These are phyloP conservation scores for Cryptosula pallasiana DNA, from an alignment of 2,888 invertebrate genomes.

Conservation along the genomic window DNA sequence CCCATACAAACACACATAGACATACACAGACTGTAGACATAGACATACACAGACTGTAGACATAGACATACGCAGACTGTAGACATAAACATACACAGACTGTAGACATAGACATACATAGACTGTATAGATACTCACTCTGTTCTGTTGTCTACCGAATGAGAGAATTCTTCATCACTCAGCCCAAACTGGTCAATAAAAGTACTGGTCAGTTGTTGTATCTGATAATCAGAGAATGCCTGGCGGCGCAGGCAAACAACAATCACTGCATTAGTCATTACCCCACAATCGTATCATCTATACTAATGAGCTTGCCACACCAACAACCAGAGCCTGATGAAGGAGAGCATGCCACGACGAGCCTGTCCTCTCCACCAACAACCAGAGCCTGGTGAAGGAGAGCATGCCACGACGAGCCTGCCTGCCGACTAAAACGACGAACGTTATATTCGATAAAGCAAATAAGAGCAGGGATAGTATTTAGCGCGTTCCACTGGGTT, in stretches of 20 bases:
- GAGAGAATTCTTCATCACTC: conserved; percentile 62
- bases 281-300: background rate
- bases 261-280: conserved; percentile 25
- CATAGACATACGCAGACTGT: background rate
- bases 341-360: too few species aligned
- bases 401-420: too few species aligned
- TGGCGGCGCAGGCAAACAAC: conserved; percentile 33
- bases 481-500: too few species aligned
- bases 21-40: conserved; percentile 31
- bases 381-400: too few species aligned
- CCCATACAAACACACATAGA: background rate
- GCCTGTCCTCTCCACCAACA: background rate
- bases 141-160: conserved; percentile 56
- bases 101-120: background rate
- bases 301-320: background rate
- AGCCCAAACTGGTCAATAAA: conserved; percentile 63
- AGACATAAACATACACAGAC: conserved; percentile 32
- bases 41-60: conserved; percentile 26
- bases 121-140: conserved; percentile 45
- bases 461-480: too few species aligned
- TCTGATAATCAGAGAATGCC: conserved; percentile 62
- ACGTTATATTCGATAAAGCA: too few species aligned
- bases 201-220: conserved; percentile 61
- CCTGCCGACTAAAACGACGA: too few species aligned
- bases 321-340: too few species aligned